phyloP scores from a whole-genome alignment of 2,797 vertebrate species.

The Furcifer pardalis region DNA sequence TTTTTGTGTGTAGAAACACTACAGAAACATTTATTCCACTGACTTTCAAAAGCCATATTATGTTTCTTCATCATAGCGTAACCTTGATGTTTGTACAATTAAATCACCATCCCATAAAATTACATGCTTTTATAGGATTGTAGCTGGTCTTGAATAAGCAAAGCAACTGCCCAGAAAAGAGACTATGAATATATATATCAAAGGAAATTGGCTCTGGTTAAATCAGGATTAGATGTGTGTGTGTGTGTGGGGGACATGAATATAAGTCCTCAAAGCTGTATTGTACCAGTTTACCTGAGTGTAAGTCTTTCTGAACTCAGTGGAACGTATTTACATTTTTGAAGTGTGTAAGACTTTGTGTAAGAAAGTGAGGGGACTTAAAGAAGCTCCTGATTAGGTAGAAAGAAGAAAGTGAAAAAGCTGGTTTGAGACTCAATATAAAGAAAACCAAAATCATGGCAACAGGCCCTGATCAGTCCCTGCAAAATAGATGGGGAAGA shows the following conservation, averaged over 20 bases:
- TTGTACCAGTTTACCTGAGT: background rate
- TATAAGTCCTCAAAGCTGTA: background rate
- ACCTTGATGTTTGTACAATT: constrained; percentile 12
- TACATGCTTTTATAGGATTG: background rate
- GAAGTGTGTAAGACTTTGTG: background rate
- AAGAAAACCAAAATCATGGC: too few relatives aligned
- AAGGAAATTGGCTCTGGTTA: background rate
- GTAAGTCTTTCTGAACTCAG: background rate
- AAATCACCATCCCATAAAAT: background rate
- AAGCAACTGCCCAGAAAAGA: background rate
- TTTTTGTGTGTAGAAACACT: background rate
- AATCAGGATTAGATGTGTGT: background rate
- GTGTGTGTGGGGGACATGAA: background rate
- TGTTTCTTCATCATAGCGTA: background rate
- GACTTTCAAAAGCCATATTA: background rate
- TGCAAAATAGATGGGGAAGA: too few relatives aligned
- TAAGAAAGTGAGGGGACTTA: too few relatives aligned
- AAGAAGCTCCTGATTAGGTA: too few relatives aligned
- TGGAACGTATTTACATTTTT: background rate
- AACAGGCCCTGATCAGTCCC: too few relatives aligned
- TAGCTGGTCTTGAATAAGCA: background rate
- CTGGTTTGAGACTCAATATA: too few relatives aligned
- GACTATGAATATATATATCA: background rate
- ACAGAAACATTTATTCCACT: background rate
- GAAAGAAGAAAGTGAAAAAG: too few relatives aligned